Percentiles rank a stretch among this genome's conserved stretches.
Evolutionary conservation across 2,113 vertebrate species (phyloP).

Genomic region (Calyptomena viridis): DNA sequence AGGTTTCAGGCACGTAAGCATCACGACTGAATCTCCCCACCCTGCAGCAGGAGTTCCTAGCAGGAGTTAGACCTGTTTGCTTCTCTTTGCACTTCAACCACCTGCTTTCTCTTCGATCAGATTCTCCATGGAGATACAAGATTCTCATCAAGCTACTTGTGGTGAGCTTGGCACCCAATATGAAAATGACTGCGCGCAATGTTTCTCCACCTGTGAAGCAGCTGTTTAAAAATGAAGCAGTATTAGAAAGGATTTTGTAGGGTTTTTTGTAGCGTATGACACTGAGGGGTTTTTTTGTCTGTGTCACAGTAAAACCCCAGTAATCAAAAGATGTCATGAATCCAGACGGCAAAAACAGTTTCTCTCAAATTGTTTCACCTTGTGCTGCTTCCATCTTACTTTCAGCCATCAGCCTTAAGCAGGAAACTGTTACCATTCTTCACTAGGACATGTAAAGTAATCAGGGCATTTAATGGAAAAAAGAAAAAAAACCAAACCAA

Average conservation of each 20-base stretch:
- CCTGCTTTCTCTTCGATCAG: not conserved
- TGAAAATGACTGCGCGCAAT: not conserved
- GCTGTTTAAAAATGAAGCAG: not conserved
- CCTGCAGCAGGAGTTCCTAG: not conserved
- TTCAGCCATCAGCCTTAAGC: not conserved
- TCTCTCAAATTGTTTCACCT: not conserved
- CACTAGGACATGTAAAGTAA: not conserved
- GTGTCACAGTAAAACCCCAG: not conserved
- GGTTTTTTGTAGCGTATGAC: not conserved
- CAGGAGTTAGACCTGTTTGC: constrained; percentile 15
- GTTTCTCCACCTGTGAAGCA: not conserved
- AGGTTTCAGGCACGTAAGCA: constrained; percentile 44
- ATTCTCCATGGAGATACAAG: not conserved
- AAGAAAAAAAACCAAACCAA: not conserved
- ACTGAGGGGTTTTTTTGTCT: not conserved
- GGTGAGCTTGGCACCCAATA: not conserved
- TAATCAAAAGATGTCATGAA: not conserved
- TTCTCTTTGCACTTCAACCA: not conserved
- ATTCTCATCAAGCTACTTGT: not conserved
- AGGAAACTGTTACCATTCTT: not conserved
- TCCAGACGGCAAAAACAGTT: not conserved
- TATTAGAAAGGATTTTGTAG: not conserved
- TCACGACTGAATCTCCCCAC: not conserved
- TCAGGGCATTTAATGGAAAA: not conserved
- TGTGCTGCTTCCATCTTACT: not conserved